Evolutionary conservation across 2,113 vertebrate genomes (phyloP).

Genomic region (Brachionichthys hirsutus): DNA sequence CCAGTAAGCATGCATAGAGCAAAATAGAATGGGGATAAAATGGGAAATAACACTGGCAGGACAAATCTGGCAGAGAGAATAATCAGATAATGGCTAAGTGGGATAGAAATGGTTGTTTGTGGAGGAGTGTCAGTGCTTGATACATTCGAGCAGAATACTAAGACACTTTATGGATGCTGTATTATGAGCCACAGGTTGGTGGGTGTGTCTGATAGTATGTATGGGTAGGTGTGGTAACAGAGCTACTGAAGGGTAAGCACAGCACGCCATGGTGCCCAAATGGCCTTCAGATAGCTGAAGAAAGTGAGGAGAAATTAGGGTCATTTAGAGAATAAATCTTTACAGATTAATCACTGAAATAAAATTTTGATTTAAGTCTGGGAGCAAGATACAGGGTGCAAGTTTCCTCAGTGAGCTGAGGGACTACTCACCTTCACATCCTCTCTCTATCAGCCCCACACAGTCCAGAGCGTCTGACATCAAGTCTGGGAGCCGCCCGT

Average conservation of each 20-base stretch:
- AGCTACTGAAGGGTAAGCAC: too few relatives aligned
- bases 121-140: constrained; percentile 54
- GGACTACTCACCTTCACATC: constrained; percentile 91
- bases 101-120: constrained; percentile 61
- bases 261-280: neutral
- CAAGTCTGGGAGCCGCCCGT: constrained; percentile 92
- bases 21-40: constrained; percentile 64
- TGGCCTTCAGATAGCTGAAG: too few relatives aligned
- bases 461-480: constrained; percentile 94
- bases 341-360: too few relatives aligned
- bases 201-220: constrained; percentile 19
- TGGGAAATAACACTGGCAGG: constrained; percentile 68
- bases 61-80: constrained; percentile 65
- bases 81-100: constrained; percentile 74
- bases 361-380: too few relatives aligned
- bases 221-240: neutral
- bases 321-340: too few relatives aligned
- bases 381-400: too few relatives aligned
- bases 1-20: constrained; percentile 62
- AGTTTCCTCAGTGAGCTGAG: too few relatives aligned
- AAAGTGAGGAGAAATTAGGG: too few relatives aligned
- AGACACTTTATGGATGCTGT: constrained; percentile 57
- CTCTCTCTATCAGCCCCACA: constrained; percentile 95
- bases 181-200: constrained; percentile 51
- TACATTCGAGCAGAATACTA: constrained; percentile 58